Base-by-base conservation (phyloP, 2,113 vertebrate species). In the Verasper variegatus region DNA sequence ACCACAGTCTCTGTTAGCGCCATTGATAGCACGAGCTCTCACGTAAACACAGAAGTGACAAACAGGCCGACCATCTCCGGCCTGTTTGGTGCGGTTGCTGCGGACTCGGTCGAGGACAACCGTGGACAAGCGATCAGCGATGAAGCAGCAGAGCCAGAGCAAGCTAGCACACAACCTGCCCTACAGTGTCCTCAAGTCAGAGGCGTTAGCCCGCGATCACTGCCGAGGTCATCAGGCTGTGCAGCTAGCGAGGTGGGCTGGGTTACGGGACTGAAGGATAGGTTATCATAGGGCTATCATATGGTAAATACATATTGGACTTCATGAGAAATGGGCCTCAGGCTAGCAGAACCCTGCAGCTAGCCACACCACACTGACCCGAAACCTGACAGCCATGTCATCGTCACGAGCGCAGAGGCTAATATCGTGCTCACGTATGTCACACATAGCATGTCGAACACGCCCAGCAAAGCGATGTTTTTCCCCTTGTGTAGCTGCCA, bases 311-410 rank as follows among this genome's bases (percentile, higher is more conserved):
- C 15, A 51, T 1, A 20, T 64, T 26, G 62, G 78, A 86, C 58
- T 82, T 69, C 18, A 62, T 72, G n/a, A 76, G 37, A 76, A 11
- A 82, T 10, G 74, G 86, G 87, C 88, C 88, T 82, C n/a, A 24
- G 47, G 18, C 21, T 82, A 80, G 74, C 73, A 74, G 17, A 68
- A 71, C 74, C 42, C 52, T 75, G 51, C 12, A 11, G 63, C 67
- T 63, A 57, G 55, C 18, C 49, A 74, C 68, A 26, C 23, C 35
- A 52, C 56, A 18, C 47, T 51, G 54, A 63, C 20, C 37, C 11
- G 23, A 54, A 61, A 42, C 49, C 42, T 73, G 65, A 73, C 85
- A 76, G 62, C 26, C 17, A 14, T 74, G 88, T 37, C 75, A 88
- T 57, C 62, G 5, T 4, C 47, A 59, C 2, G 14, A 31, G 40